These are phyloP conservation scores for Octomys mimax DNA, from an alignment of 2,797 vertebrate genomes.

Conservation along the genomic window DNA sequence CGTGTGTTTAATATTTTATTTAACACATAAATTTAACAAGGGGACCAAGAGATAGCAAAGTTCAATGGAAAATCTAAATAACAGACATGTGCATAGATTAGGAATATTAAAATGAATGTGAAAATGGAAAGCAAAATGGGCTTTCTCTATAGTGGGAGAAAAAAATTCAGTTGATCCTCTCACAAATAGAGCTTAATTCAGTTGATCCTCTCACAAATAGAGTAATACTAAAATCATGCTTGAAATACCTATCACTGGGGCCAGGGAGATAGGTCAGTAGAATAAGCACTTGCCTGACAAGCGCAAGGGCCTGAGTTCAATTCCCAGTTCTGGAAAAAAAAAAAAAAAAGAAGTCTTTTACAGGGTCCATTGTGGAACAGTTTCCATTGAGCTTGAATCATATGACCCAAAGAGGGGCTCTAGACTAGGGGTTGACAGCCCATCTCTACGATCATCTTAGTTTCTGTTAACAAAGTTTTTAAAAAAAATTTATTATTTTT, in stretches of 20 bases:
- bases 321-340: no score
- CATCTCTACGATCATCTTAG: background rate
- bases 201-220: no score
- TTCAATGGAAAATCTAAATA: background rate
- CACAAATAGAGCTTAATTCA: background rate
- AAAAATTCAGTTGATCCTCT: background rate
- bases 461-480: background rate
- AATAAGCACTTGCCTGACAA: no score
- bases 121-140: background rate
- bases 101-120: background rate
- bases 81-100: background rate
- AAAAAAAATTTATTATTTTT: no score
- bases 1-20: slow-evolving; percentile 11
- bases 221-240: no score
- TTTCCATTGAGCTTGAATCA: background rate
- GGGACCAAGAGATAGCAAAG: background rate
- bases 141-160: background rate
- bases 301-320: no score
- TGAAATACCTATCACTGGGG: no score
- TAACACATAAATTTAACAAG: slow-evolving; percentile 36
- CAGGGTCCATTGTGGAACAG: background rate
- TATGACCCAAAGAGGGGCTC: background rate
- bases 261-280: no score
- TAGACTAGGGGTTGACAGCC: background rate
- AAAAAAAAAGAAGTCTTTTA: no score